These are phyloP conservation scores for Mesorhabditis spiculigera DNA, from an alignment of 2,888 invertebrate genomes.

Conservation along the genomic window DNA sequence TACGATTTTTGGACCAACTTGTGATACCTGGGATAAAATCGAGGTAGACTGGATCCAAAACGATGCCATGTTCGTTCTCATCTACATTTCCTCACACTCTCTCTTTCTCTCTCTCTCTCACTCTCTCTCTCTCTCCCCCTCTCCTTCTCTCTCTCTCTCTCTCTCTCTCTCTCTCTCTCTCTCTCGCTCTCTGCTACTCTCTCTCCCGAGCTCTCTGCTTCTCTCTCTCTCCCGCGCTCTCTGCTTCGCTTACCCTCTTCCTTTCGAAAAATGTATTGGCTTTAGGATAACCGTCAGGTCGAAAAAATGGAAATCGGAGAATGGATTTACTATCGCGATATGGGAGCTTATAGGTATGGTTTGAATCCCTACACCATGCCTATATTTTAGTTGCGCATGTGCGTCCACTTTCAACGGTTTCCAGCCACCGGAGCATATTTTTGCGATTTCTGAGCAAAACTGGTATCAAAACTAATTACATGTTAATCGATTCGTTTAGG, in stretches of 20 bases:
- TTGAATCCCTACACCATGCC: too few relatives aligned
- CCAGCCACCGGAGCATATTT: conserved; percentile 67
- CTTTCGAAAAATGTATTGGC: background rate
- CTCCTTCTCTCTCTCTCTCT: too few relatives aligned
- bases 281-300: conserved; percentile 59
- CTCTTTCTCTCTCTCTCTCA: too few relatives aligned
- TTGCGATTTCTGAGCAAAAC: conserved; percentile 1
- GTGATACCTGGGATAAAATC: conserved; percentile 84
- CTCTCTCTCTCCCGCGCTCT: too few relatives aligned
- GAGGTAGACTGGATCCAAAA: conserved; percentile 46
- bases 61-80: too few relatives aligned
- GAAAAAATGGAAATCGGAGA: conserved; percentile 78
- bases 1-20: conserved; percentile 87
- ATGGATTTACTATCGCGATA: conserved; percentile 85
- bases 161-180: too few relatives aligned
- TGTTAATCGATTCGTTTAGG: background rate
- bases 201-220: too few relatives aligned
- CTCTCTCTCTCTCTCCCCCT: too few relatives aligned
- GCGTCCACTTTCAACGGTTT: conserved; percentile 93
- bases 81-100: too few relatives aligned
- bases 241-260: too few relatives aligned
- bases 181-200: too few relatives aligned
- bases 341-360: conserved; percentile 83
- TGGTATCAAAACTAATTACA: background rate
- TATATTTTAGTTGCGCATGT: conserved; percentile 70